phyloP scores from a whole-genome alignment of 1,140 invertebrate genomes.

The Bombus turneri region DNA sequence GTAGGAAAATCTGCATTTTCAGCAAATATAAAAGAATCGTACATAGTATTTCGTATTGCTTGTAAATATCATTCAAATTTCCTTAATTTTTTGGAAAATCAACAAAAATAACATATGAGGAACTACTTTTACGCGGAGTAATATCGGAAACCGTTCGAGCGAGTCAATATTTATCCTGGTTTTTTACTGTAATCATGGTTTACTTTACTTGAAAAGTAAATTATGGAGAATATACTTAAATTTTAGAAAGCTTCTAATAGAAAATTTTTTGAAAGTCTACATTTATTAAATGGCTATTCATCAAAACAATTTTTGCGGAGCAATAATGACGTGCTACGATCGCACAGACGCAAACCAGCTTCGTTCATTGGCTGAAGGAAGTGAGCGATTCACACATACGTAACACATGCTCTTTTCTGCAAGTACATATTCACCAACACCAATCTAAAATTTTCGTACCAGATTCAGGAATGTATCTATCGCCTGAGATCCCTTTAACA shows the following conservation, averaged over 20 bases:
- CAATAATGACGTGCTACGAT: conserved; percentile 53
- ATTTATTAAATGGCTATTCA: conserved; percentile 18
- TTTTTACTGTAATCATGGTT: conserved; percentile 4
- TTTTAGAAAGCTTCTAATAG: conserved; percentile 6
- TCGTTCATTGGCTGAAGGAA: conserved; percentile 66
- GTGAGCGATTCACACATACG: conserved; percentile 60
- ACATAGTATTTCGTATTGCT: neutral
- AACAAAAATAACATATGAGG: conserved; percentile 54
- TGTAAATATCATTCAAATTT: neutral
- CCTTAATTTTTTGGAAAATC: conserved; percentile 46
- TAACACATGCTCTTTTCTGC: conserved; percentile 36
- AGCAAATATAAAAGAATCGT: neutral
- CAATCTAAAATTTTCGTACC: conserved; percentile 42
- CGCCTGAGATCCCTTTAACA: neutral
- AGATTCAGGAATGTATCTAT: conserved; percentile 40
- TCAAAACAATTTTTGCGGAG: conserved; percentile 57
- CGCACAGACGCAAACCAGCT: conserved; percentile 57
- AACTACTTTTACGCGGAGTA: conserved; percentile 74
- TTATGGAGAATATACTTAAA: neutral
- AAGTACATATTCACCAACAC: conserved; percentile 58
- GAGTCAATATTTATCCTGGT: conserved; percentile 51
- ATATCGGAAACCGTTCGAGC: conserved; percentile 55
- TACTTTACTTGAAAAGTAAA: neutral
- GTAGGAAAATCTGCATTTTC: too few relatives aligned
- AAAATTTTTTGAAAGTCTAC: conserved; percentile 10